phyloP scores from a whole-genome alignment of 1,140 invertebrate genomes.

The Papilio machaon region DNA sequence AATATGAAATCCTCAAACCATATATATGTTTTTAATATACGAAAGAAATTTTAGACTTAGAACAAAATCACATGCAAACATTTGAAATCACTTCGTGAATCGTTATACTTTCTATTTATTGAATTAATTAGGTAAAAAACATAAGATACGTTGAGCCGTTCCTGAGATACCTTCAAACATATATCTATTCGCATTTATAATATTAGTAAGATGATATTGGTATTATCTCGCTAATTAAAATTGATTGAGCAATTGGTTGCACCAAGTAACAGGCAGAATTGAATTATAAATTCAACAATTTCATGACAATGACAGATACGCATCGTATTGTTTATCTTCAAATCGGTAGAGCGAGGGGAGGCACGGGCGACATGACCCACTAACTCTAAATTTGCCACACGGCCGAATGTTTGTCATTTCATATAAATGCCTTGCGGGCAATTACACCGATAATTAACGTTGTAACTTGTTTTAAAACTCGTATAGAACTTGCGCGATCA shows the following conservation, averaged over 20 bases:
- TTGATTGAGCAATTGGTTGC: constrained; percentile 18
- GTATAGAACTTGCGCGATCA: constrained; percentile 11
- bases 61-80: not conserved
- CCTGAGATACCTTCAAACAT: too few relatives aligned
- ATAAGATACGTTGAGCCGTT: too few relatives aligned
- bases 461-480: constrained; percentile 27
- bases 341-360: not conserved
- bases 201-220: not conserved
- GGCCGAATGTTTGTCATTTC: constrained; percentile 30
- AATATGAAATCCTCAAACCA: too few relatives aligned
- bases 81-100: not conserved
- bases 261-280: constrained; percentile 24
- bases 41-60: not conserved
- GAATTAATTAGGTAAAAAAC: too few relatives aligned
- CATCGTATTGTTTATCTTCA: not conserved
- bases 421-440: constrained; percentile 30
- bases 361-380: constrained; percentile 14
- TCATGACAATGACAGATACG: constrained; percentile 15
- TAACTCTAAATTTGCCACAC: constrained; percentile 15
- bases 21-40: too few relatives aligned
- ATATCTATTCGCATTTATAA: too few relatives aligned
- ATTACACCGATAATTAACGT: constrained; percentile 31
- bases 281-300: constrained; percentile 46
- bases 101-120: not conserved
- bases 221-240: constrained; percentile 35